Evolutionary conservation across 2,797 vertebrate species (phyloP).

Genomic region (Cheirogaleus major): DNA sequence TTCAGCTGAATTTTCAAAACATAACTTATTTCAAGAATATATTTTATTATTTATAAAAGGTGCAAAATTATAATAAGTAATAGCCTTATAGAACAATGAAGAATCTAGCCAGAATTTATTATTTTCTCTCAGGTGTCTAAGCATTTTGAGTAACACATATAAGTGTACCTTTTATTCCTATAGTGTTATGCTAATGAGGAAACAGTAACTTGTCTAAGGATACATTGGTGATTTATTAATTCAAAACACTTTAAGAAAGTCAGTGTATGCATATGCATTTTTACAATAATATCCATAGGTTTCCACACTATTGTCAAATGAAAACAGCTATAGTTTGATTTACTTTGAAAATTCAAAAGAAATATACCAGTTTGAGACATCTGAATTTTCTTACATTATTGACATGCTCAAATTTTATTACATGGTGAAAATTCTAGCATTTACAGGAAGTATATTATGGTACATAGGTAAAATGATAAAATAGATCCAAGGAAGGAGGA

Average conservation of each 20-base stretch:
- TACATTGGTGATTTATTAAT: conserved; percentile 75
- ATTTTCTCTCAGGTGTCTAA: conserved; percentile 57
- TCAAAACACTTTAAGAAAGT: conserved; percentile 68
- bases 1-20: conserved; percentile 62
- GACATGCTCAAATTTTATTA: conserved; percentile 76
- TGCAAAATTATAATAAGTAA: conserved; percentile 71
- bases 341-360: conserved; percentile 69
- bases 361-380: conserved; percentile 1
- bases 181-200: conserved; percentile 31
- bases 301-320: conserved; percentile 49
- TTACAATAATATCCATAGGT: conserved; percentile 71
- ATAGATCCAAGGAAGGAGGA: conserved; percentile 1
- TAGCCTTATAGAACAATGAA: conserved; percentile 57
- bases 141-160: conserved; percentile 63
- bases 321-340: conserved; percentile 71
- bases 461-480: conserved; percentile 69
- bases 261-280: conserved; percentile 61
- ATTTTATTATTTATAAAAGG: conserved; percentile 83
- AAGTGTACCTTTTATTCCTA: conserved; percentile 53
- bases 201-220: conserved; percentile 63
- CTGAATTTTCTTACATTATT: conserved; percentile 55
- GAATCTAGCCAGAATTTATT: conserved; percentile 49
- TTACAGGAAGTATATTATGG: conserved; percentile 58
- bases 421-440: conserved; percentile 63
- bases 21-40: conserved; percentile 74